Evolutionary conservation across 2,797 vertebrate genomes (phyloP), one percentile per base, ranked within the genome.

Genomic region (Nyctibius grandis): DNA sequence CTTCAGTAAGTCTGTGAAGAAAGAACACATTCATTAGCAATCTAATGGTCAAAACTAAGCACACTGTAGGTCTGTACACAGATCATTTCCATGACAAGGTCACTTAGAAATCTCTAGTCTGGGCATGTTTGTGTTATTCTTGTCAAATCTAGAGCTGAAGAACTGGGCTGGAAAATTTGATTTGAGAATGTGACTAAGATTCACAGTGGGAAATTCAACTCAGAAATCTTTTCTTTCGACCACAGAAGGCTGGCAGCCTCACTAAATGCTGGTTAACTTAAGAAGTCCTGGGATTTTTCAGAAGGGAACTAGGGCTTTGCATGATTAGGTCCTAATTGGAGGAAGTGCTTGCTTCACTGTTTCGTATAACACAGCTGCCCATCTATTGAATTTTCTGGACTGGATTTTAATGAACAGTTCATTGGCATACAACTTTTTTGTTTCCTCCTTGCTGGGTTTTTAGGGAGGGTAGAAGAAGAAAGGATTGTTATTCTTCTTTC

Each of bases 131-230:
- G n/a, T 83, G 28, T 36, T 92, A 42, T 57, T 65, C 54, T 75
- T 59, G 65, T 63, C 83, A 91, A 69, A 73, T 45, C 50, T 73
- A 15, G 45, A 86, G 53, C 15, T 76, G 59, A 78, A 54, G 85
- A 95, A 93, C 42, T 93, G 47, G 90, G 85, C 45, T 86, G 79
- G 95, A 94, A 95, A 97, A 93, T 67, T 57, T 81, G 2, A 84
- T 88, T 81, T 86, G 54, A 84, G 82, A 84, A 81, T 1, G 1
- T 89, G 76, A 78, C 65, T 61, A 69, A 69, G 79, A 75, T 90
- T 81, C 54, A 36, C 69, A 69, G 70, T 65, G 69, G 91, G 89
- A 92, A 91, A 93, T 69, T 40, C 60, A 93, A 59, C 40, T 4
- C 64, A 69, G 33, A 80, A 86, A 65, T 84, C 15, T 91, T 68